phyloP scores from a whole-genome alignment of 2,888 invertebrate genomes.

The Podabrus alpinus region DNA sequence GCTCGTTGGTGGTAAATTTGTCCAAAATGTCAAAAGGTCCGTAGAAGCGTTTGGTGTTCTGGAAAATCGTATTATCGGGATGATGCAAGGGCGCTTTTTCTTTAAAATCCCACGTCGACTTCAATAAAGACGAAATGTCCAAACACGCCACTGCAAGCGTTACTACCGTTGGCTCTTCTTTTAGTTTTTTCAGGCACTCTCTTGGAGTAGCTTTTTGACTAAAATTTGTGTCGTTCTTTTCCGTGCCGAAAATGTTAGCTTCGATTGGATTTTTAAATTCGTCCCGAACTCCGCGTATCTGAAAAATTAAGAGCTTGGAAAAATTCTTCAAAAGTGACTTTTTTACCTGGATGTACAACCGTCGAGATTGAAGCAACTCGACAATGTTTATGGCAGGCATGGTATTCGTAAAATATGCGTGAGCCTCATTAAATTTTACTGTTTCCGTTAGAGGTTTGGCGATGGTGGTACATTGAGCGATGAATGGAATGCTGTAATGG shows the following conservation, averaged over 20 bases:
- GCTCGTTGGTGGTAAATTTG: slow-evolving; percentile 22
- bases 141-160: slow-evolving; percentile 33
- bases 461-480: slow-evolving; percentile 27
- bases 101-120: slow-evolving; percentile 29
- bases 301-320: not conserved
- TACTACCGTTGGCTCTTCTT: slow-evolving; percentile 15
- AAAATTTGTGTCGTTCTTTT: slow-evolving; percentile 22
- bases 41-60: slow-evolving; percentile 1
- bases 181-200: slow-evolving; percentile 6
- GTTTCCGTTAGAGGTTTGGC: slow-evolving; percentile 20
- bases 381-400: slow-evolving; percentile 26
- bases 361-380: slow-evolving; percentile 32
- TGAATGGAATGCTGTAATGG: slow-evolving; percentile 30
- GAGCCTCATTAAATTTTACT: slow-evolving; percentile 35
- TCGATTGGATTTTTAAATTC: not conserved
- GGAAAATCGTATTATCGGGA: slow-evolving; percentile 25
- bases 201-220: slow-evolving; percentile 16
- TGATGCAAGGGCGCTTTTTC: slow-evolving; percentile 29
- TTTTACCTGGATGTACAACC: slow-evolving; percentile 32
- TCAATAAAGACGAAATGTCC: slow-evolving; percentile 30
- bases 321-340: not conserved
- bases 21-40: slow-evolving; percentile 9
- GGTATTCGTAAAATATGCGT: slow-evolving; percentile 33
- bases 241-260: slow-evolving; percentile 28
- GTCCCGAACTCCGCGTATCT: slow-evolving; percentile 29